Evolutionary conservation across 2,888 invertebrate genomes (phyloP).

Genomic region (Ferrisia virgata): DNA sequence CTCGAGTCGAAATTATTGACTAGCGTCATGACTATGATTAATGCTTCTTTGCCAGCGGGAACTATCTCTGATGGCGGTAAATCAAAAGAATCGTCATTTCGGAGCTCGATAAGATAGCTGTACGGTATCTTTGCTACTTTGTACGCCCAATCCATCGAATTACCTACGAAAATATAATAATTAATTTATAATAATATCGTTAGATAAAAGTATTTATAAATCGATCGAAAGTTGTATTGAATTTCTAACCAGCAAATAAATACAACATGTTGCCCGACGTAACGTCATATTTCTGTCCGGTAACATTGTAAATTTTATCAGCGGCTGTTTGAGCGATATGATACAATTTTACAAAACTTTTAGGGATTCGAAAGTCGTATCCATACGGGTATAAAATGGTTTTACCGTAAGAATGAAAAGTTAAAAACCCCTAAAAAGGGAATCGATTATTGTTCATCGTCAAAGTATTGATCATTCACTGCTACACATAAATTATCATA

Average conservation of each 20-base stretch:
- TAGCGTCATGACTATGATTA: conserved; percentile 55
- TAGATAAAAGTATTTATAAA: too few relatives aligned
- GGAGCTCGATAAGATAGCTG: conserved; percentile 26
- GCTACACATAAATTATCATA: too few relatives aligned
- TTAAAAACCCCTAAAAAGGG: neutral
- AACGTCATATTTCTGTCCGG: neutral
- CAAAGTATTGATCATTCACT: too few relatives aligned
- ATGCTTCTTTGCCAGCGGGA: conserved; percentile 73
- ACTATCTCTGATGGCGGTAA: conserved; percentile 73
- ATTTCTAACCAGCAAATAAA: neutral
- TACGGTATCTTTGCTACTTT: conserved; percentile 1
- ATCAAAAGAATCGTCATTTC: neutral
- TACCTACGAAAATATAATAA: neutral
- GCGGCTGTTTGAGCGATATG: neutral
- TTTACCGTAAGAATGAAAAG: conserved; percentile 3
- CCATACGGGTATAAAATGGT: conserved; percentile 5
- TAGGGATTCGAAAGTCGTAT: conserved; percentile 18
- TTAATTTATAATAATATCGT: neutral
- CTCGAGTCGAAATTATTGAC: conserved; percentile 7
- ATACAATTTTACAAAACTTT: neutral
- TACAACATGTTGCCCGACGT: neutral
- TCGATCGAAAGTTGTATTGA: too few relatives aligned
- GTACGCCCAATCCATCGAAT: conserved; percentile 37
- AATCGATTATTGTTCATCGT: too few relatives aligned
- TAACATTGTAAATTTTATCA: neutral